These are phyloP conservation scores for Oreohelix idahoensis DNA, from an alignment of 1,140 invertebrate species.

Conservation along the genomic window DNA sequence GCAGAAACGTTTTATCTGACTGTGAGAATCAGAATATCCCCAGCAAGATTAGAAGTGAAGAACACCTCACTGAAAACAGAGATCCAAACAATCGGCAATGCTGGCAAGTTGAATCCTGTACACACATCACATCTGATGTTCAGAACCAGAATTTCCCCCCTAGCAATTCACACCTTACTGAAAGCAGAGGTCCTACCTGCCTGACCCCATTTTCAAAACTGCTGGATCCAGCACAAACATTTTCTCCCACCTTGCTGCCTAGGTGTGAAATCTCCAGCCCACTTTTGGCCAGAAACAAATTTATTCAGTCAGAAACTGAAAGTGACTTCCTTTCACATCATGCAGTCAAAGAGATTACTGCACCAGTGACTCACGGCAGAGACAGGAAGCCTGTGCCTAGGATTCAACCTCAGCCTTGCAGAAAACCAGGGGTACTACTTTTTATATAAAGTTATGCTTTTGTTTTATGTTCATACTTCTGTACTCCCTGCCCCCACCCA, in stretches of 20 bases:
- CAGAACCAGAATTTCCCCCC: neutral
- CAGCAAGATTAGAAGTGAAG: too few relatives aligned
- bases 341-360: neutral
- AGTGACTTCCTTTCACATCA: neutral
- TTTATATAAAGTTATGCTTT: too few relatives aligned
- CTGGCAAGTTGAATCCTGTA: too few relatives aligned
- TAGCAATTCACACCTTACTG: neutral
- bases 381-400: neutral
- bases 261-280: neutral
- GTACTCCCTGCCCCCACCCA: too few relatives aligned
- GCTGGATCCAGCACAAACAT: neutral
- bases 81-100: too few relatives aligned
- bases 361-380: neutral
- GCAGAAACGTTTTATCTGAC: too few relatives aligned
- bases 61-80: too few relatives aligned
- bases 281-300: neutral
- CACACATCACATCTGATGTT: too few relatives aligned
- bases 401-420: neutral
- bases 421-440: neutral
- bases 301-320: neutral
- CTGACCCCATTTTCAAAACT: neutral
- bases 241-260: neutral
- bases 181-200: neutral
- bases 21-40: too few relatives aligned
- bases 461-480: too few relatives aligned